Conservation (phyloP, 2,797 vertebrate genomes). For the Alcedo atthis region DNA sequence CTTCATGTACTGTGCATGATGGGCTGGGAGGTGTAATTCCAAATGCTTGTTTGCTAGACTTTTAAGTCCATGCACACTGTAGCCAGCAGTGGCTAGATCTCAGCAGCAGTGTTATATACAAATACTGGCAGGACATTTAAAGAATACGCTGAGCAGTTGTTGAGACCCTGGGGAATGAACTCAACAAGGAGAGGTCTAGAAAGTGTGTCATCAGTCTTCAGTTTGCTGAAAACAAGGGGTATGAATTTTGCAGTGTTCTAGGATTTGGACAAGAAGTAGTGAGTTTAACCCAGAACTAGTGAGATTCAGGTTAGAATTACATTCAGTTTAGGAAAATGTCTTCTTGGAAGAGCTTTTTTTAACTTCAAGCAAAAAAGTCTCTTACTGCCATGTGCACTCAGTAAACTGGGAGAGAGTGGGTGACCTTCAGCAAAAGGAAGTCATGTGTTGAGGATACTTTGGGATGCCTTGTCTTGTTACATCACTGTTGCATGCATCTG, state of each 20-base stretch:
- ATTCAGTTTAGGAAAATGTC: background rate
- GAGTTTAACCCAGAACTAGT: background rate
- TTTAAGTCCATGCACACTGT: background rate
- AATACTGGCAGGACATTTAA: background rate
- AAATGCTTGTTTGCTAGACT: background rate
- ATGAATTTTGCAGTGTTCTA: background rate
- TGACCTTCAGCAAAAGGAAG: background rate
- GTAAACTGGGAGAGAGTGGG: background rate
- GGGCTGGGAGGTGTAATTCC: background rate
- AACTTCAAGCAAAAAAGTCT: background rate
- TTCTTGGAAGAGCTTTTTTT: background rate
- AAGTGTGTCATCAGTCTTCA: background rate
- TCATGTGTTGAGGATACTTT: background rate
- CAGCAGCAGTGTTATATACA: background rate
- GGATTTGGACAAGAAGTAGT: background rate
- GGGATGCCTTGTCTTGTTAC: background rate
- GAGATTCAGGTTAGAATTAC: background rate
- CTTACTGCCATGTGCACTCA: background rate
- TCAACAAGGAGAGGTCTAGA: background rate
- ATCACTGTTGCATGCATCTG: background rate
- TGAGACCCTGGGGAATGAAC: background rate
- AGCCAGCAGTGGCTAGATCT: background rate
- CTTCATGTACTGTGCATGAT: rapidly evolving
- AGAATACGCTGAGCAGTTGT: background rate
- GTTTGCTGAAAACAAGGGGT: background rate